Percentiles rank a stretch among this genome's conserved stretches.
These are phyloP conservation scores for Bradypus variegatus DNA, from an alignment of 2,797 vertebrate species.

Conservation along the genomic window DNA sequence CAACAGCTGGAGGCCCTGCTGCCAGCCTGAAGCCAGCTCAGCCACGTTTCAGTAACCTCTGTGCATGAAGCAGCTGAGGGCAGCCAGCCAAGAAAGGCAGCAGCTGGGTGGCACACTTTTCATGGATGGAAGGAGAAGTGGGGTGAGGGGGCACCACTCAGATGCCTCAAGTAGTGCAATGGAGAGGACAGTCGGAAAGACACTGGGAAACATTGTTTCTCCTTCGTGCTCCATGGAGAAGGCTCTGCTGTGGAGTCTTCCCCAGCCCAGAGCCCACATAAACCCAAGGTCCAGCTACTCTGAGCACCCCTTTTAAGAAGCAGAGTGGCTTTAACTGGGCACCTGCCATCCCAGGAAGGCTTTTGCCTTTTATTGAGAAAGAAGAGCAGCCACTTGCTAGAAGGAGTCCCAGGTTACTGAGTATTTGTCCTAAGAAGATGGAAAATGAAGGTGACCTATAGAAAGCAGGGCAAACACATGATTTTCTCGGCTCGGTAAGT, in stretches of 20 bases:
- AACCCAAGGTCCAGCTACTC: background rate
- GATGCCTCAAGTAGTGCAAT: background rate
- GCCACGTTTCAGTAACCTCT: background rate
- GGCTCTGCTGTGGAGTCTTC: background rate
- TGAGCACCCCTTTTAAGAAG: background rate
- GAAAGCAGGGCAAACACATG: slow-evolving; percentile 22
- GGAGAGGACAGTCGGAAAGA: background rate
- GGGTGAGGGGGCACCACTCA: background rate
- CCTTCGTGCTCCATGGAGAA: fast-evolving
- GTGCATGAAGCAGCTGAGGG: background rate
- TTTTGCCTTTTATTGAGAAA: slow-evolving; percentile 19
- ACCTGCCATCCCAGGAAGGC: background rate
- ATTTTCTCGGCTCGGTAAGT: slow-evolving; percentile 57
- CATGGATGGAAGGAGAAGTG: background rate
- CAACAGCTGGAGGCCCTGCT: background rate
- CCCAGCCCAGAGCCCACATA: fast-evolving
- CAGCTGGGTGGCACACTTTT: background rate
- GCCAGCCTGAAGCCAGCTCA: background rate
- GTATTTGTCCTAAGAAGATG: slow-evolving; percentile 1
- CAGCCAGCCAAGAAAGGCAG: background rate
- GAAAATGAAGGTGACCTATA: slow-evolving; percentile 54
- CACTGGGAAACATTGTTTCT: background rate
- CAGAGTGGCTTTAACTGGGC: background rate
- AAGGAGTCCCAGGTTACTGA: slow-evolving; percentile 45
- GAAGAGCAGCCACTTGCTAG: background rate